Evolutionary conservation across 2,797 vertebrate genomes (phyloP).

Genomic region (Rachycentron canadum): DNA sequence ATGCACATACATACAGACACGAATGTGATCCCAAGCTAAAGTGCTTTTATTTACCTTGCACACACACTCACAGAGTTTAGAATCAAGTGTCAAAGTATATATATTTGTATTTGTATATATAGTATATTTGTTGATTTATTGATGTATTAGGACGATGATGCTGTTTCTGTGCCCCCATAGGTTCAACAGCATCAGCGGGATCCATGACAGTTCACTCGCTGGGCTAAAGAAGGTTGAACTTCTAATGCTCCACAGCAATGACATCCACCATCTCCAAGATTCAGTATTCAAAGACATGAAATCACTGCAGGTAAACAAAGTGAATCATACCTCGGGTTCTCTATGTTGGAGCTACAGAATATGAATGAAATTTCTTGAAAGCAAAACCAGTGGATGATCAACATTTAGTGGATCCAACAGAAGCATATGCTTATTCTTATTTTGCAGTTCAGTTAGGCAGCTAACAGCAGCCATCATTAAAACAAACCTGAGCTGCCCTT

Average conservation of each 20-base stretch:
- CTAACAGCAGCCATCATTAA: neutral
- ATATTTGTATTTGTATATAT: too few relatives aligned
- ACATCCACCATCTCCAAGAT: slow-evolving; percentile 89
- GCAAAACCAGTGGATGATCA: neutral
- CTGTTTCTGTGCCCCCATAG: slow-evolving; percentile 73
- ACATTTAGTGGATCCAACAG: neutral
- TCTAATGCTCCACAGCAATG: slow-evolving; percentile 95
- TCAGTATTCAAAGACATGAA: slow-evolving; percentile 88
- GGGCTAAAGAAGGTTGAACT: slow-evolving; percentile 90
- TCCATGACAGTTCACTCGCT: slow-evolving; percentile 86
- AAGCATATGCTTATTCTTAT: neutral
- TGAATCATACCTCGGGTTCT: neutral
- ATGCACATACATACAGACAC: neutral
- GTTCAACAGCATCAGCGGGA: slow-evolving; percentile 93
- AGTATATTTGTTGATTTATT: slow-evolving; percentile 1
- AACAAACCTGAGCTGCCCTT: slow-evolving; percentile 1
- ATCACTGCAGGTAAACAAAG: slow-evolving; percentile 83
- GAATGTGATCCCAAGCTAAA: neutral
- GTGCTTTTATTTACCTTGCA: neutral
- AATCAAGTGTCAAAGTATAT: neutral
- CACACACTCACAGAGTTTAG: neutral
- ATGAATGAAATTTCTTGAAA: neutral
- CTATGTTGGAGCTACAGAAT: neutral
- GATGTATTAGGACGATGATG: neutral
- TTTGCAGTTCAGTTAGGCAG: neutral